Conservation (phyloP, 1,140 invertebrate genomes). For the Andricus grossulariae region DNA sequence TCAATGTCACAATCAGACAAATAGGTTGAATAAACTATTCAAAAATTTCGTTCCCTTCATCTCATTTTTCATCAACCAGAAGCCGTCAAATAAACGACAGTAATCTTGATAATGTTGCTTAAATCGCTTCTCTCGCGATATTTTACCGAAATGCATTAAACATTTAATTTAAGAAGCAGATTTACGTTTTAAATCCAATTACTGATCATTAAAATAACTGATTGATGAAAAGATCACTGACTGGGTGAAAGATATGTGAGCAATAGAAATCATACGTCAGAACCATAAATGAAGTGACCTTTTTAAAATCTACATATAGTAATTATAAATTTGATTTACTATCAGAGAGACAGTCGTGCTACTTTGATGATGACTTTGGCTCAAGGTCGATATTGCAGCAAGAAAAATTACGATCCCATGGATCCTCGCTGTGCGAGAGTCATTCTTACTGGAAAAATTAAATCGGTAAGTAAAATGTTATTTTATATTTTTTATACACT, state of each 20-base stretch:
- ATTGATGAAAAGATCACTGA: too few species aligned
- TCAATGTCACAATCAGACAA: neutral
- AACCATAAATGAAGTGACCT: too few species aligned
- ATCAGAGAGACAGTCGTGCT: slow-evolving; percentile 79
- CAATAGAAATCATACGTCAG: too few species aligned
- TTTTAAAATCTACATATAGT: slow-evolving; percentile 20
- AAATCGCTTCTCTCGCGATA: too few species aligned
- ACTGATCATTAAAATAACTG: too few species aligned
- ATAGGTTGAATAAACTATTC: neutral
- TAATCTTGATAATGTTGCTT: too few species aligned
- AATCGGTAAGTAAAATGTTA: slow-evolving; percentile 75
- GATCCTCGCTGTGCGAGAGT: slow-evolving; percentile 87
- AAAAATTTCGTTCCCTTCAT: neutral
- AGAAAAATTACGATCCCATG: slow-evolving; percentile 83
- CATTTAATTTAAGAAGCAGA: too few species aligned
- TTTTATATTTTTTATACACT: slow-evolving; percentile 18
- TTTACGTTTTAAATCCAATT: too few species aligned
- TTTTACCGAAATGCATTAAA: too few species aligned
- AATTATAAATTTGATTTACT: slow-evolving; percentile 46
- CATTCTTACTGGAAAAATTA: slow-evolving; percentile 83
- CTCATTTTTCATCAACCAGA: too few species aligned
- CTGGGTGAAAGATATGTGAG: too few species aligned
- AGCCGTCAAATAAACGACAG: too few species aligned
- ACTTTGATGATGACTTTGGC: slow-evolving; percentile 83
- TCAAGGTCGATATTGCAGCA: slow-evolving; percentile 81